A percentile compares a stretch with the other conserved stretches of the same genome.
Evolutionary conservation across 1,140 invertebrate species (phyloP).

Genomic region (Gryllus bimaculatus): DNA sequence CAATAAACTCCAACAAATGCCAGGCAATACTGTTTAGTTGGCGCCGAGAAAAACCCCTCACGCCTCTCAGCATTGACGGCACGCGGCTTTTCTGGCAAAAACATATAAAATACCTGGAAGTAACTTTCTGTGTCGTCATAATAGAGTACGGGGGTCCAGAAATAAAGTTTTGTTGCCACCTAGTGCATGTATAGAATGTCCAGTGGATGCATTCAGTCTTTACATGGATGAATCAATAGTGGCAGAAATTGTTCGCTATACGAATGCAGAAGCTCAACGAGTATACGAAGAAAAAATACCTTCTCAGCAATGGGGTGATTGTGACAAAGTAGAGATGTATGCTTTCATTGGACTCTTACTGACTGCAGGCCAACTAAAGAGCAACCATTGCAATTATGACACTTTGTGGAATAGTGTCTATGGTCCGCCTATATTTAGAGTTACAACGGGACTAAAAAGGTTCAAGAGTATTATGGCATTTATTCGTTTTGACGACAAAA

Average conservation of each 20-base stretch:
- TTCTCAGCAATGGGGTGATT: constrained; percentile 13
- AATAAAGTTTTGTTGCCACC: too few species aligned
- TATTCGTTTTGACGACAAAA: constrained; percentile 30
- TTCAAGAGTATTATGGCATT: constrained; percentile 26
- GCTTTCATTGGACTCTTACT: constrained; percentile 24
- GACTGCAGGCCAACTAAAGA: constrained; percentile 20
- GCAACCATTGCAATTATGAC: constrained; percentile 21
- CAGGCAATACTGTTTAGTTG: too few species aligned
- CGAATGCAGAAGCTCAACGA: neutral
- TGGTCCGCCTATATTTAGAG: constrained; percentile 26
- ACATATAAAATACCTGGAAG: too few species aligned
- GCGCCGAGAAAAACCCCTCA: too few species aligned
- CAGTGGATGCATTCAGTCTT: too few species aligned
- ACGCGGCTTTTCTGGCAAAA: too few species aligned
- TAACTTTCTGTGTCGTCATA: too few species aligned
- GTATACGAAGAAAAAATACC: neutral
- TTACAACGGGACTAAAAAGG: constrained; percentile 23
- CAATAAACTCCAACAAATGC: too few species aligned
- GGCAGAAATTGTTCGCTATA: neutral
- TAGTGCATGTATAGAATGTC: too few species aligned
- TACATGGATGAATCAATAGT: too few species aligned
- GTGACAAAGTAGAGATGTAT: constrained; percentile 22
- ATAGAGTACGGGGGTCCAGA: too few species aligned
- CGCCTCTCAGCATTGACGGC: too few species aligned
- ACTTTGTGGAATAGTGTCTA: constrained; percentile 25